phyloP scores from a whole-genome alignment of 1,140 invertebrate species.

The Nasonia longicornis region DNA sequence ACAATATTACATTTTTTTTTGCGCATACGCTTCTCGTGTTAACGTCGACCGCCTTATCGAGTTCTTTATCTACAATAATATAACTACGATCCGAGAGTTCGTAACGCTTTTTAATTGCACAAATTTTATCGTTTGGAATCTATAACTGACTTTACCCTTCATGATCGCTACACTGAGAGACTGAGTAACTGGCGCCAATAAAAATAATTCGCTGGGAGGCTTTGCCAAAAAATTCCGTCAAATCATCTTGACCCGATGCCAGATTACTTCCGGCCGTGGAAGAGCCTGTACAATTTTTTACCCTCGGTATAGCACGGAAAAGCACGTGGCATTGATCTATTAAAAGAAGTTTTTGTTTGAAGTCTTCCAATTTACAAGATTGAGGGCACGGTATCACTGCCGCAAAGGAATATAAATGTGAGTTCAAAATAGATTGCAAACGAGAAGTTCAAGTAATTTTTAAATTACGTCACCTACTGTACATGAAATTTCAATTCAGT shows the following conservation, averaged over 20 bases:
- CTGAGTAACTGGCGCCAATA: slow-evolving; percentile 43
- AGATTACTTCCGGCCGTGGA: slow-evolving; percentile 36
- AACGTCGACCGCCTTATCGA: slow-evolving; percentile 43
- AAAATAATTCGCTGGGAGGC: slow-evolving; percentile 43
- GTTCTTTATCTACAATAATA: not conserved
- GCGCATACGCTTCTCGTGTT: slow-evolving; percentile 51
- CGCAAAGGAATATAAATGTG: not conserved
- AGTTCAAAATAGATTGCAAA: not conserved
- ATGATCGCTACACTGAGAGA: slow-evolving; percentile 20
- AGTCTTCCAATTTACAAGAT: slow-evolving; percentile 29
- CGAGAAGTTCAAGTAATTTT: not conserved
- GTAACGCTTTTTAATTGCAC: not conserved
- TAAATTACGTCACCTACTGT: too few relatives aligned
- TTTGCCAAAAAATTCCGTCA: slow-evolving; percentile 45
- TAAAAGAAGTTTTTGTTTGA: slow-evolving; percentile 37
- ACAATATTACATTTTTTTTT: slow-evolving; percentile 59
- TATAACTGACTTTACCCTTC: slow-evolving; percentile 26
- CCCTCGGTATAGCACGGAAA: not conserved
- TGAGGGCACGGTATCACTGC: not conserved
- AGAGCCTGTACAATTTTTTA: slow-evolving; percentile 40
- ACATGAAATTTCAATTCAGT: not conserved
- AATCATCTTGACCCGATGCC: slow-evolving; percentile 45
- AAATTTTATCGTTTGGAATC: slow-evolving; percentile 20
- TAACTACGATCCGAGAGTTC: not conserved
- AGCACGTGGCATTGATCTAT: slow-evolving; percentile 36